These are phyloP conservation scores for Dryobota labecula DNA, from an alignment of 2,888 invertebrate species.

Conservation along the genomic window DNA sequence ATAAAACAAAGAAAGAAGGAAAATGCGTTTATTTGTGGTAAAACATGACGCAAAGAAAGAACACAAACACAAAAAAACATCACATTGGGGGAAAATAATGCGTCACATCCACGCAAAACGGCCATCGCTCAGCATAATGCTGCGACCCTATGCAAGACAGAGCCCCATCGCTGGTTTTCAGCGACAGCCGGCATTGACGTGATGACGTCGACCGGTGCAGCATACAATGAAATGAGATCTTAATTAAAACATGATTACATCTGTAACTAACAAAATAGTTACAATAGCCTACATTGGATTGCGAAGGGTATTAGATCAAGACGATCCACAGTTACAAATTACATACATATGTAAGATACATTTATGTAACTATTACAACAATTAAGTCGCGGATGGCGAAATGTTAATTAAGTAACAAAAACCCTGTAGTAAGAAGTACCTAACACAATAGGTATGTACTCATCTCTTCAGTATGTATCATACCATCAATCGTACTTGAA, in stretches of 20 bases:
- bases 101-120: no score
- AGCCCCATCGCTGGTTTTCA: no score
- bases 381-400: constrained; percentile 21
- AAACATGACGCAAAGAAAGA: no score
- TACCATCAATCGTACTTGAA: not conserved
- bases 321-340: constrained; percentile 30
- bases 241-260: constrained; percentile 15
- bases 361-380: constrained; percentile 36
- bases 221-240: no score
- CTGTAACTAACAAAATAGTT: constrained; percentile 1
- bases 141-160: no score
- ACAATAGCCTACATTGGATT: constrained; percentile 25
- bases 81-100: no score
- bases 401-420: constrained; percentile 36
- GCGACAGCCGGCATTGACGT: no score
- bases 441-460: constrained; percentile 15
- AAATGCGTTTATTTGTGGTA: no score
- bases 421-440: constrained; percentile 31
- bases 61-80: no score
- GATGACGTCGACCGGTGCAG: no score
- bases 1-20: no score
- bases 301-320: constrained; percentile 48
- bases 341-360: constrained; percentile 23
- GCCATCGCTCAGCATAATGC: no score
- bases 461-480: constrained; percentile 2